phyloP scores from a whole-genome alignment of 2,797 vertebrate species.

The Serranus cabrilla region DNA sequence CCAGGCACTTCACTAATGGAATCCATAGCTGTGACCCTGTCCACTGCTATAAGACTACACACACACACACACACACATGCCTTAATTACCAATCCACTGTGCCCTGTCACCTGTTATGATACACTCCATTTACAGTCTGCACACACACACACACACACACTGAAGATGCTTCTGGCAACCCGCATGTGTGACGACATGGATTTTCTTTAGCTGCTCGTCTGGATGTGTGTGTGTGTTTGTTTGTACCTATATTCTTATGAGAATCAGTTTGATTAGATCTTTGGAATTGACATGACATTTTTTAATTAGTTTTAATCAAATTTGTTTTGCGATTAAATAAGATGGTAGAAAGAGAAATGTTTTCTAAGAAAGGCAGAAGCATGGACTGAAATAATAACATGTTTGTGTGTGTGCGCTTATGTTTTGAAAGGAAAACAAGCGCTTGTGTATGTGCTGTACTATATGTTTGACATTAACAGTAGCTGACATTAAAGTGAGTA shows the following conservation, averaged over 20 bases:
- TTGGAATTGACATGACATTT: neutral
- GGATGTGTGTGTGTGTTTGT: neutral
- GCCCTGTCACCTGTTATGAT: conserved; percentile 35
- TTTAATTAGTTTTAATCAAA: no score
- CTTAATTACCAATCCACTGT: conserved; percentile 29
- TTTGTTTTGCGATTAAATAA: neutral
- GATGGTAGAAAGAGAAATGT: neutral
- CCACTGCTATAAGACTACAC: neutral
- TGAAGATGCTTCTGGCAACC: conserved; percentile 3
- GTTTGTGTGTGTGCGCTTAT: neutral
- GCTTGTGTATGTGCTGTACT: neutral
- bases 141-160: conserved; percentile 12
- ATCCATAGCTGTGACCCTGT: conserved; percentile 41
- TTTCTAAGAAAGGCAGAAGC: neutral
- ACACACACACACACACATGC: conserved; percentile 15
- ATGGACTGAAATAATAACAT: neutral
- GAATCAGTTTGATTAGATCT: neutral
- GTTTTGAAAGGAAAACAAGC: neutral
- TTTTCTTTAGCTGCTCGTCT: neutral
- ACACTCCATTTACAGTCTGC: conserved; percentile 28
- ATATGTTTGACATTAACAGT: conserved; percentile 32
- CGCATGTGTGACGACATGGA: conserved; percentile 12
- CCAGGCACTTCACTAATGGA: conserved; percentile 43
- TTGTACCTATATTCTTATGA: neutral
- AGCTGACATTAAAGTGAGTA: conserved; percentile 38